Base-by-base conservation (phyloP, 2,797 vertebrate genomes). In the Pseudopleuronectes americanus region DNA sequence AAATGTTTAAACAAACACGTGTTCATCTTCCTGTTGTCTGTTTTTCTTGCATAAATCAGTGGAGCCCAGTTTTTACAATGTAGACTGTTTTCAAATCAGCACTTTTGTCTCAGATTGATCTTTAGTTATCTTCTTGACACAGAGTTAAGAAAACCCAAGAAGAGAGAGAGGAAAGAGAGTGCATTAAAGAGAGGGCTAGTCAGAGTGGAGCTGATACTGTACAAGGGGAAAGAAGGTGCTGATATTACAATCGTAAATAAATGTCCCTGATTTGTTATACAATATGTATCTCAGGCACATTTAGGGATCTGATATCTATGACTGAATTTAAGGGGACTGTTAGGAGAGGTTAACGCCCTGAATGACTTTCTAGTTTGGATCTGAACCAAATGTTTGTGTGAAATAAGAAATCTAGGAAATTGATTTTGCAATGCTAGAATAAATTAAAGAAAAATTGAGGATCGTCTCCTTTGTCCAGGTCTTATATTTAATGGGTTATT, bases 1-100 rank as follows among this genome's bases (percentile, higher is more conserved):
- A 95, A 95, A 91, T 76, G 87, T 93, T 94, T 86, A 82, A 93
- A 88, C 68, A 71, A 78, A 79, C n/a, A 9, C 8, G 31, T 62
- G 22, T 26, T 47, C 83, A n/a, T 84, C 45, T 57, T 64, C 45
- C 21, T 66, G 38, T 69, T 24, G 24, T 45, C 53, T 84, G n/a
- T 84, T 52, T 19, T 64, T 47, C 21, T 64, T 67, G 3, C 60
- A 17, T 4, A 43, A 38, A 51, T 38, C 4, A 8, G 7, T 10
- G 2, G n/a, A 21, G 3, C n/a, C 9, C 4, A 12, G 4, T 8
- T 38, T 63, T 60, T 17, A 19, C 26, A 51, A 13, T 8, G 21
- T 7, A 17, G 19, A 22, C 21, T 31, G 16, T 36, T 47, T 64
- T 45, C 6, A 56, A 51, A 68, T 17, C n/a, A 9, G 6, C 31